Percentiles rank a stretch among this genome's conserved stretches.
Conservation (phyloP, 2,888 invertebrate species). For the Pedicia rivosa region DNA sequence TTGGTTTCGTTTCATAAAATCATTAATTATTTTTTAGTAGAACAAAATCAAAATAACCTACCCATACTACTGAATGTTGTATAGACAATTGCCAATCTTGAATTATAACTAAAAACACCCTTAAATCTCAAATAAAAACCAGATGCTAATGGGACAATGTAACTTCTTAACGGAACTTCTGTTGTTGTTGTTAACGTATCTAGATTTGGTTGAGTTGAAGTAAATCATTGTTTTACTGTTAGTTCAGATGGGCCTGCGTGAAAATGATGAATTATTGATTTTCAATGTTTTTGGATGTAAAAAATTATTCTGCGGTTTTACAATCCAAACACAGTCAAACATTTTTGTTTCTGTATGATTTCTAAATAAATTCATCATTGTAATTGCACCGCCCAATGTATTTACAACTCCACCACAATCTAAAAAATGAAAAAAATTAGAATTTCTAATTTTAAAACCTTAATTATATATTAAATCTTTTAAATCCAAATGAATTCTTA, state of each 20-base stretch:
- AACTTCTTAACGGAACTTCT: constrained; percentile 30
- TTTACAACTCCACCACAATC: constrained; percentile 57
- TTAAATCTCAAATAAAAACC: constrained; percentile 54
- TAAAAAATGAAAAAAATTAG: constrained; percentile 13
- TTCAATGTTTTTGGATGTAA: constrained; percentile 38
- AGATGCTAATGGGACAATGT: constrained; percentile 41
- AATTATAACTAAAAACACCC: constrained; percentile 44
- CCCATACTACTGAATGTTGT: constrained; percentile 54
- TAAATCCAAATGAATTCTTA: no score
- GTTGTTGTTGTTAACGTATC: constrained; percentile 39
- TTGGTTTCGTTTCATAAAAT: no score
- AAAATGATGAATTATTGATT: constrained; percentile 11
- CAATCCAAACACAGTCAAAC: constrained; percentile 57
- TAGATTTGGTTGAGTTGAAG: constrained; percentile 42
- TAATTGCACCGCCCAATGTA: constrained; percentile 52
- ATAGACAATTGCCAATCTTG: constrained; percentile 49
- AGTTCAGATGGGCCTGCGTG: constrained; percentile 42
- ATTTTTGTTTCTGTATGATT: constrained; percentile 36
- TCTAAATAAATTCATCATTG: constrained; percentile 56
- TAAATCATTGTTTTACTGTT: constrained; percentile 47
- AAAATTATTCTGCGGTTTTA: constrained; percentile 45
- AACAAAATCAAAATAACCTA: no score
- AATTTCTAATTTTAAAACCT: background rate
- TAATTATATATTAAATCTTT: background rate
- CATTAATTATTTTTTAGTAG: no score